Base-by-base conservation (phyloP, 92 coral and sea anemone species). In the Paragorgia papillata region DNA sequence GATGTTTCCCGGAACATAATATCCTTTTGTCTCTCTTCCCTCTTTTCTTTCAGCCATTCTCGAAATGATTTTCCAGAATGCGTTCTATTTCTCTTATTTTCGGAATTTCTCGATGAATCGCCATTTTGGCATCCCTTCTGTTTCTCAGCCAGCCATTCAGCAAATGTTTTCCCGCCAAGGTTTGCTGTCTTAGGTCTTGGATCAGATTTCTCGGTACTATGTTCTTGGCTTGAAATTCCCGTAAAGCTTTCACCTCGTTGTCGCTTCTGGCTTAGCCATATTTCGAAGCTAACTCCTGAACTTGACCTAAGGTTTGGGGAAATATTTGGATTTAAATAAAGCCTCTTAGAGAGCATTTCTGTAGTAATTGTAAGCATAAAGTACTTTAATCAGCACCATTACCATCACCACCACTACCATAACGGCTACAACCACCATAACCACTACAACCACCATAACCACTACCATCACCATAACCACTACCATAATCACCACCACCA, bases 131-230 rank as follows among this genome's bases (percentile, higher is more conserved):
- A 83, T 31, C 80, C 88, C 7, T 86, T 88, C n/a, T 62, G 71
- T 75, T 95, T 95, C 62, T 95, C 99, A 41, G 78, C 43, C 1
- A 91, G 79, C 99, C 99, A 95, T 62, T 86, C 89, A 25, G 90
- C 75, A 33, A 84, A 91, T 24, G 97, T 51, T 81, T 91, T 95
- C 50, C 99, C 99, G 51, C 85, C 78, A 26, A 29, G 27, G 32
- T 7, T 31, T 13, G 31, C 18, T 8, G 35, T 9, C 20, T 53
- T 53, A 1, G 63, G 31, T 33, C 50, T 33, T 19, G 8, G 25
- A n/a, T 32, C 49, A 32, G 26, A 13, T 31, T 15, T 69, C 49
- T 69, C 78, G n/a, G 63, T 37, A 25, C 79, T 62, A 66, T 64
- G 0, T 82, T 79, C 51, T 37, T 19, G 50, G 35, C 28, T 20